Evolutionary conservation across 2,797 vertebrate genomes (phyloP).

Genomic region (Cryptoblepharus egeriae): DNA sequence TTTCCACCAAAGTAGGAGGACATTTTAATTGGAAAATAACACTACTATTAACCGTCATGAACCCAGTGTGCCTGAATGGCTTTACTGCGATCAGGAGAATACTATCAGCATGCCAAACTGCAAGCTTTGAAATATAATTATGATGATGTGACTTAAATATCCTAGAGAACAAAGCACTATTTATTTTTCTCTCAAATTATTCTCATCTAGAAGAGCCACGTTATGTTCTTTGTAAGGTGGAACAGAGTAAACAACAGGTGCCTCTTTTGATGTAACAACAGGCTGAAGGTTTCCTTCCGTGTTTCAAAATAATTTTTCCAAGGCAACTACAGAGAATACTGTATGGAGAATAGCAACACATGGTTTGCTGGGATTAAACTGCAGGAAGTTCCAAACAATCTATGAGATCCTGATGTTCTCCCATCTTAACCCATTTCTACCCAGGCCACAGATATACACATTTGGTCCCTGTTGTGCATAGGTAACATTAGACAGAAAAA

Average conservation of each 20-base stretch:
- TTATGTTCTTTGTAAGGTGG: background rate
- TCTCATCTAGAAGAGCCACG: background rate
- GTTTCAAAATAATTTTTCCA: fast-evolving
- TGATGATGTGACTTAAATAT: background rate
- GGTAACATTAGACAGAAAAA: too few relatives aligned
- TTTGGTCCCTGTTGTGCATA: too few relatives aligned
- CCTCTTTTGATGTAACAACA: background rate
- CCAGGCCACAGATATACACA: too few relatives aligned
- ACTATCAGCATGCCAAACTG: background rate
- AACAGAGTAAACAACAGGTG: background rate
- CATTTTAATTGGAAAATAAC: background rate
- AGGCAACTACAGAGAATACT: background rate
- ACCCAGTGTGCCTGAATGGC: background rate
- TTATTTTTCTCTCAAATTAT: background rate
- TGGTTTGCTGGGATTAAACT: background rate
- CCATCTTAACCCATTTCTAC: background rate
- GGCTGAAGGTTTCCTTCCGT: background rate
- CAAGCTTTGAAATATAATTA: background rate
- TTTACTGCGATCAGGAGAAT: background rate
- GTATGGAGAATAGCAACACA: constrained; percentile 15
- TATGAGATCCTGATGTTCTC: background rate
- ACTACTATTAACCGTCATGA: background rate
- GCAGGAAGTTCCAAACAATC: background rate
- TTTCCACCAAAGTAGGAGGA: background rate
- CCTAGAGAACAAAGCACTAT: background rate